A percentile compares a stretch with the other conserved stretches of the same genome.
Conservation (phyloP, 2,888 invertebrate species). For the Amiota communis region DNA sequence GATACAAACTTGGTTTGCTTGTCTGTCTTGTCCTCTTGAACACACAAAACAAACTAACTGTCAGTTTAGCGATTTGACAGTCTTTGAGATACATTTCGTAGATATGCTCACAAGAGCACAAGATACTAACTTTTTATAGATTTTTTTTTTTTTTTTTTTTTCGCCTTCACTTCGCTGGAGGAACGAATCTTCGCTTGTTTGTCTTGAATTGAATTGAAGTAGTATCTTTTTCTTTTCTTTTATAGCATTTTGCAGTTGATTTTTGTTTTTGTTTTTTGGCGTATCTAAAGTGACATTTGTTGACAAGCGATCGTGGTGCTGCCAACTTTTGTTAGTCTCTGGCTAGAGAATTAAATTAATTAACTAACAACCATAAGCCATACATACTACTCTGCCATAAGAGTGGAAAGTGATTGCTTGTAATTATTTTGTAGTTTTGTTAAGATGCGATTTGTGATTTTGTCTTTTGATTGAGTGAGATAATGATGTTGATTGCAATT, state of each 20-base stretch:
- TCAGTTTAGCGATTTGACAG: constrained; percentile 66
- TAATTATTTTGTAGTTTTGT: constrained; percentile 20
- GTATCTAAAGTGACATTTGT: constrained; percentile 66
- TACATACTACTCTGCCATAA: neutral
- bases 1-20: neutral
- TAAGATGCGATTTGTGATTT: neutral
- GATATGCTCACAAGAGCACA: constrained; percentile 58
- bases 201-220: constrained; percentile 15
- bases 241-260: neutral
- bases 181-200: neutral
- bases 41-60: constrained; percentile 60
- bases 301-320: constrained; percentile 50
- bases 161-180: neutral
- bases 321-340: constrained; percentile 3
- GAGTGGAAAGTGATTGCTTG: constrained; percentile 18
- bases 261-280: constrained; percentile 51
- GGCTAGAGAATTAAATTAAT: constrained; percentile 22
- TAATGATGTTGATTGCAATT: constrained; percentile 7
- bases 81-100: constrained; percentile 61
- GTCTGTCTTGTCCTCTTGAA: constrained; percentile 17
- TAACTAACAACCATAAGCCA: constrained; percentile 7
- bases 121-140: constrained; percentile 17
- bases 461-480: neutral
- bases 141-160: constrained; percentile 4
- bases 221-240: neutral